Conservation (phyloP, 2,113 vertebrate species). For the Bambusicola thoracicus region DNA sequence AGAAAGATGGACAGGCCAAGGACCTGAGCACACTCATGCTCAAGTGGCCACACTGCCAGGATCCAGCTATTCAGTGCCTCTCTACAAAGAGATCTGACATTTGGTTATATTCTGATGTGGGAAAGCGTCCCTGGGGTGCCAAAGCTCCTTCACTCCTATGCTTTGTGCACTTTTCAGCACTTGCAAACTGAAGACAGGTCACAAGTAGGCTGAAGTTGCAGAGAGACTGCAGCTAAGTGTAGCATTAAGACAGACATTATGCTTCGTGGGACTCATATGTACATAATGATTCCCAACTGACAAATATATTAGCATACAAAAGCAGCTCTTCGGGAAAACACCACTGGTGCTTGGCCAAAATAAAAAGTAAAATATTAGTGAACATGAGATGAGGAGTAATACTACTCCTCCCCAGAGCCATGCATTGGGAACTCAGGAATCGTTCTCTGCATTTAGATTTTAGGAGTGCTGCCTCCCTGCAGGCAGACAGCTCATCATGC, state of each 20-base stretch:
- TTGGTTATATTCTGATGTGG: background rate
- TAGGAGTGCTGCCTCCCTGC: background rate
- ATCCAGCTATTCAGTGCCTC: background rate
- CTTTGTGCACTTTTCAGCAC: background rate
- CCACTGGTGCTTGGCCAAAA: background rate
- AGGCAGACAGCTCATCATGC: background rate
- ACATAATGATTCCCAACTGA: background rate
- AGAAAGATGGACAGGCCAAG: background rate
- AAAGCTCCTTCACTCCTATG: background rate
- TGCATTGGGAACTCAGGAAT: background rate
- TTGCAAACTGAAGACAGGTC: background rate
- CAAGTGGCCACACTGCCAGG: background rate
- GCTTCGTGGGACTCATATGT: fast-evolving
- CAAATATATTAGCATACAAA: background rate
- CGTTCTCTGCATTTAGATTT: background rate
- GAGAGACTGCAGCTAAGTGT: background rate
- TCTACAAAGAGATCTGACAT: background rate
- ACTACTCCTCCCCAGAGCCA: background rate
- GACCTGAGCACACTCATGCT: background rate
- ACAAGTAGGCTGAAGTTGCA: background rate
- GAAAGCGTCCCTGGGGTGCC: background rate
- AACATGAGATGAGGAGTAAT: background rate
- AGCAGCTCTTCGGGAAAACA: background rate
- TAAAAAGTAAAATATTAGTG: background rate
- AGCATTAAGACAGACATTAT: background rate